These are phyloP conservation scores for Mixornis gularis DNA, from an alignment of 2,113 vertebrate genomes.

Conservation along the genomic window DNA sequence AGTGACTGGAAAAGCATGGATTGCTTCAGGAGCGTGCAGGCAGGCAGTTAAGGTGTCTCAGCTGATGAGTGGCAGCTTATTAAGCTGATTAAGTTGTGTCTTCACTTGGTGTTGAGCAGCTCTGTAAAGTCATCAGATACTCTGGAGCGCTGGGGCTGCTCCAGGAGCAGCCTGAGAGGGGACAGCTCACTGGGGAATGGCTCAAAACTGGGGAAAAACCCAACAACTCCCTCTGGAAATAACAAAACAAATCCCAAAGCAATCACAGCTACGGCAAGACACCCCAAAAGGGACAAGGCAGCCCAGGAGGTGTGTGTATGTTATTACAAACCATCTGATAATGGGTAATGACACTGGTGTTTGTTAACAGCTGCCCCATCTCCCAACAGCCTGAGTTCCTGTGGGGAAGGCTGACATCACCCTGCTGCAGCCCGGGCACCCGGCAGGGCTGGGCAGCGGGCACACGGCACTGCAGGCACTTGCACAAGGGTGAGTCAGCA, in stretches of 20 bases:
- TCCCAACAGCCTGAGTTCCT: background rate
- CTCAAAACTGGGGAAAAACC: background rate
- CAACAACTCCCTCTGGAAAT: background rate
- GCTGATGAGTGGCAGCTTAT: constrained; percentile 24
- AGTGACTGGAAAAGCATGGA: background rate
- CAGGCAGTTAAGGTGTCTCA: background rate
- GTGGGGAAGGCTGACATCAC: background rate
- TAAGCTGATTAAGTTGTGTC: background rate
- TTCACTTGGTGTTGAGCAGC: background rate
- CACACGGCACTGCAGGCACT: background rate
- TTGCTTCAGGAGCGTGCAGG: background rate
- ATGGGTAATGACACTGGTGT: background rate
- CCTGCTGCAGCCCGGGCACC: background rate
- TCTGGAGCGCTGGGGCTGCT: background rate
- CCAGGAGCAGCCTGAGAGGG: background rate
- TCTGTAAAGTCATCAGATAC: background rate
- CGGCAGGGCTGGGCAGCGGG: background rate
- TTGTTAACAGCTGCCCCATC: background rate
- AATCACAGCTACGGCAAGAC: background rate
- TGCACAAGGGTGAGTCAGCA: constrained; percentile 33
- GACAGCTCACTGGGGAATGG: background rate
- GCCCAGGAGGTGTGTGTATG: background rate
- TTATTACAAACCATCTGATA: background rate
- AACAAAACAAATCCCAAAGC: background rate
- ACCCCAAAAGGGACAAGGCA: background rate